These are phyloP conservation scores for Epistrophella euchroma DNA, from an alignment of 2,888 invertebrate species.

Conservation along the genomic window DNA sequence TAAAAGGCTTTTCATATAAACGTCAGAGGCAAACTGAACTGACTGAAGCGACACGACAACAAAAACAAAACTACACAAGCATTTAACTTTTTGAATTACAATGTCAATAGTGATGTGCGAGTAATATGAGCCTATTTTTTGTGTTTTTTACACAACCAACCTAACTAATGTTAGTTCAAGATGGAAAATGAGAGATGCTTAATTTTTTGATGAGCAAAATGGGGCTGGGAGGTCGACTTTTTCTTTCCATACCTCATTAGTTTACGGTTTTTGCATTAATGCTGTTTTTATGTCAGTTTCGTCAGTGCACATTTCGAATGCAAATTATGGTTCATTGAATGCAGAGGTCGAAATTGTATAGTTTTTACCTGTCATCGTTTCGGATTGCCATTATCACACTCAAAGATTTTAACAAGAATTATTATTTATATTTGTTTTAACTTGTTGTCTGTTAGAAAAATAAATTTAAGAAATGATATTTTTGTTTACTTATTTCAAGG, in stretches of 20 bases:
- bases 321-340: not conserved
- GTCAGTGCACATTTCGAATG: not conserved
- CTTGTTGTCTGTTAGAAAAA: no score
- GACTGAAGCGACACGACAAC: conserved; percentile 1
- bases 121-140: conserved; percentile 51
- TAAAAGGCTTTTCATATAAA: not conserved
- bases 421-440: no score
- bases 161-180: conserved; percentile 10
- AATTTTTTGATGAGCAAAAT: not conserved
- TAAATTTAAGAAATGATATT: no score
- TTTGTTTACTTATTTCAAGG: no score
- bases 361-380: not conserved
- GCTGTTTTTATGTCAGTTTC: not conserved
- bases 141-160: not conserved
- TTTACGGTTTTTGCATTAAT: not conserved
- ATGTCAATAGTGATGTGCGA: conserved; percentile 62
- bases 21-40: not conserved
- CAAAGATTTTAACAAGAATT: not conserved
- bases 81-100: conserved; percentile 42
- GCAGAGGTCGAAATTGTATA: not conserved
- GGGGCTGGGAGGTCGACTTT: conserved; percentile 2
- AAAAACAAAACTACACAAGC: conserved; percentile 15
- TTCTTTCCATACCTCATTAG: conserved; percentile 2
- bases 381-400: not conserved
- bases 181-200: conserved; percentile 16